Evolutionary conservation across 2,888 invertebrate species (phyloP), one percentile per base, ranked within the genome.

Genomic region (Thecocarcelia acutangulata): DNA sequence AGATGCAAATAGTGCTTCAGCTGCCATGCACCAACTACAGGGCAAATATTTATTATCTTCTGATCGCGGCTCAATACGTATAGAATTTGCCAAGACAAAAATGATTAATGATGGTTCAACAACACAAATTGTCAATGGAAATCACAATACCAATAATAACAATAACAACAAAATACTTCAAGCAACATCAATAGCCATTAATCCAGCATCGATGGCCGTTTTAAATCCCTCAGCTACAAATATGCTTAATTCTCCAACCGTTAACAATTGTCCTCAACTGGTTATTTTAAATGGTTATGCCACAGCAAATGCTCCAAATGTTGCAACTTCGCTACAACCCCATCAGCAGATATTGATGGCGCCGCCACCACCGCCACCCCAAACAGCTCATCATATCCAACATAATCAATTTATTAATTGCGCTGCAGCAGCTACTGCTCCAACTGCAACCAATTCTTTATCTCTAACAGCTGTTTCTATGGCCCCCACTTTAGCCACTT

Each of bases 81-180:
- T 99, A 92, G 98, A 99, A 93, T 99, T 96, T 94, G 98, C 98
- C 92, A 97, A 97, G 93, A 97, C 96, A 93, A 98, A 98, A 94
- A 98, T 98, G 98, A 97, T 97, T 91, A 96, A 93, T 91, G 93
- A 90, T 82, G 74, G 86, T 11, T 17, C 82, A 54, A 63, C 68
- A 15, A 63, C 85, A 28, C 84, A 86, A 40, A 79, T 84, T 80
- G 46, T 84, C 19, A 83, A 66, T 73, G 76, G 52, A 59, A 70
- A 66, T 61, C 78, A 54, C 37, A 40, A 19, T 52, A 44, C 42
- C 64, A 82, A 37, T 37, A 83, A 44, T 70, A 84, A 48, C 56
- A 83, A 44, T 70, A 84, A 48, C 56, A 80, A 63, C 54, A 83
- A 85, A 72, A 58, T 82, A n/a, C 50, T 70, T 28, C 74, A 73